phyloP scores from a whole-genome alignment of 2,113 vertebrate genomes.

The Chascanopsetta lugubris region DNA sequence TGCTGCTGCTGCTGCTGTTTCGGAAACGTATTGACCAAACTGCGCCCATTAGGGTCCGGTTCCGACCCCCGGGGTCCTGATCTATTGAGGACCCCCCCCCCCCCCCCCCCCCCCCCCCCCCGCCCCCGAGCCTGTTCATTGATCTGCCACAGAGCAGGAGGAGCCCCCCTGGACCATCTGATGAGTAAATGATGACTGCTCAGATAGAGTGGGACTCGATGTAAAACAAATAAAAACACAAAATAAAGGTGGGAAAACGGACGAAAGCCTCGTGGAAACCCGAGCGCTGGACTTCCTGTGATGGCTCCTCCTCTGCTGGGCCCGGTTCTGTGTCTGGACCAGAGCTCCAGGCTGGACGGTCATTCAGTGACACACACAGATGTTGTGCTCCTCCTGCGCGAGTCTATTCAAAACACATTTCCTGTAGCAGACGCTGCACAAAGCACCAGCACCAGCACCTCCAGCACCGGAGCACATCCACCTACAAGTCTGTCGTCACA shows the following conservation, averaged over 20 bases:
- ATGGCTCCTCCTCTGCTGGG: not conserved
- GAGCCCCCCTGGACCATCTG: not conserved
- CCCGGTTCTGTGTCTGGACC: not conserved
- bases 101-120: too few species aligned
- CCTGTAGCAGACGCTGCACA: conserved; percentile 21
- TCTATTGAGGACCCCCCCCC: conserved; percentile 52
- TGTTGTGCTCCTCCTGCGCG: conserved; percentile 25
- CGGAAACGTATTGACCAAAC: conserved; percentile 52
- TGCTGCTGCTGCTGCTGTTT: too few species aligned
- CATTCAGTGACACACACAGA: conserved; percentile 40
- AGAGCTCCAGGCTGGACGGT: not conserved
- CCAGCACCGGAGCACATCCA: too few species aligned
- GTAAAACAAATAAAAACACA: too few species aligned
- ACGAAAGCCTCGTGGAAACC: not conserved
- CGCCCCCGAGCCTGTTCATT: conserved; percentile 62
- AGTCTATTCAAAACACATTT: conserved; percentile 47
- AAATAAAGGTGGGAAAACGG: conserved; percentile 2
- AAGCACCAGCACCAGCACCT: conserved; percentile 16
- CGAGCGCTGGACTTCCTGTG: not conserved
- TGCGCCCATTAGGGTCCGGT: conserved; percentile 56
- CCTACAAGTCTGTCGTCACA: conserved; percentile 19
- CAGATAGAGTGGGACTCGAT: conserved; percentile 10
- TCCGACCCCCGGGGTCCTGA: conserved; percentile 43
- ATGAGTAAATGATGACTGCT: conserved; percentile 44
- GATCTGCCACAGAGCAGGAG: conserved; percentile 43